Base-by-base conservation (phyloP, 2,113 vertebrate species). In the Chionomys nivalis region DNA sequence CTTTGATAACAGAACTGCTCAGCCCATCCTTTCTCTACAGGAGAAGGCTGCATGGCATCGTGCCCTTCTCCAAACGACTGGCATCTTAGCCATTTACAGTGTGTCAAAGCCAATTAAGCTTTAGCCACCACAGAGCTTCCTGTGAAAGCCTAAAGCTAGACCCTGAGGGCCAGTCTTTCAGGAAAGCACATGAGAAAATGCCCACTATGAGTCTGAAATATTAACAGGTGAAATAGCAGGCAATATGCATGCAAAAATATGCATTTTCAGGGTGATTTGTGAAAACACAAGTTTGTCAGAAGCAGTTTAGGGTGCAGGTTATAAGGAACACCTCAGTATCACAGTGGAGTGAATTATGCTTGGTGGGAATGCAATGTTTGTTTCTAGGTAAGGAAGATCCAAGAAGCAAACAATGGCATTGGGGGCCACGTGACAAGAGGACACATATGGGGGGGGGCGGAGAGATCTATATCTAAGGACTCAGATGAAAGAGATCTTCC, bases 251-350 rank as follows among this genome's bases (percentile, higher is more conserved):
- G 47, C 26, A 79, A 76, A 90, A 92, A 90, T 31, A 63, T 31
- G 33, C 24, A 23, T 66, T 90, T 97, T 76, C 7, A 10, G 86
- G 61, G 31, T 44, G 39, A 68, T 12, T 47, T 90, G 88, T 82
- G 44, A 39, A 95, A 77, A 55, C 44, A 82, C 23, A 79, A 0
- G 2, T 44, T 97, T 81, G 65, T 96, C 90, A 19, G 96, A 92
- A 96, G 79, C 83, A 87, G 68, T 65, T 93, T 70, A 47, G 49
- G 2, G 19, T 14, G 47, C 23, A 2, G 26, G 44, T 90, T 76
- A 5, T 68, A 33, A 93, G 49, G 70, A 85, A 39, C 47, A 76
- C 73, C 82, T 93, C 31, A 83, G 73, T 42, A 73, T 31, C 36
- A 78, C 78, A 94, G 31, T 75, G 47, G 58, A 36, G 3, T 91